These are phyloP conservation scores for human DNA, from an alignment of 2,113 vertebrate genomes.

Conservation along the genomic window DNA sequence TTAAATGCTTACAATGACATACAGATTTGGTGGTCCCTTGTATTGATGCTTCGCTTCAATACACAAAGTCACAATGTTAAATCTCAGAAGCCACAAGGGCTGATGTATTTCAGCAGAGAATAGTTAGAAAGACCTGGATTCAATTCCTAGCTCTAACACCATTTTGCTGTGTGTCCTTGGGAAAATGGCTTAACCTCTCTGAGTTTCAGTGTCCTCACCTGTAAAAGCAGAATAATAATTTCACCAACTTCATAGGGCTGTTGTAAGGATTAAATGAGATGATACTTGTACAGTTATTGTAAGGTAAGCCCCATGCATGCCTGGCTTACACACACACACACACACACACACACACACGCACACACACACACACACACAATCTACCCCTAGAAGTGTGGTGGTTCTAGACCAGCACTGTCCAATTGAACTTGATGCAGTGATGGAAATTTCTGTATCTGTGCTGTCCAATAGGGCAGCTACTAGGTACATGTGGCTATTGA, in stretches of 20 bases:
- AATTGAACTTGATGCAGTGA: background rate
- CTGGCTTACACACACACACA: background rate
- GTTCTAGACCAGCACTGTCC: background rate
- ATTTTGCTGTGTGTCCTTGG: slow-evolving; percentile 6
- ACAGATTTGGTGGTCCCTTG: background rate
- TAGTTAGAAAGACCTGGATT: background rate
- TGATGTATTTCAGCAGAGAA: background rate
- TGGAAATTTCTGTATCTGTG: background rate
- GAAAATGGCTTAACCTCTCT: background rate
- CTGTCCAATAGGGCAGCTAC: background rate
- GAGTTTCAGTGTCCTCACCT: background rate
- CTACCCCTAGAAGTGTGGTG: background rate
- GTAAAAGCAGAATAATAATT: background rate
- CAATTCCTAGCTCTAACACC: background rate
- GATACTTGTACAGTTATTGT: background rate
- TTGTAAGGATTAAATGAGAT: background rate
- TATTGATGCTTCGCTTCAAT: background rate
- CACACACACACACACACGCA: background rate
- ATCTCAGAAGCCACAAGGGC: background rate
- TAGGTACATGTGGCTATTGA: background rate
- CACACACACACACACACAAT: background rate
- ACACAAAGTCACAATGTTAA: background rate
- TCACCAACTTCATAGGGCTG: background rate
- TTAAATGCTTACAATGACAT: background rate
- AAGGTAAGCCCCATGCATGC: background rate